These are phyloP conservation scores for Girardia tigrina DNA, from an alignment of 2,888 invertebrate genomes.

Conservation along the genomic window DNA sequence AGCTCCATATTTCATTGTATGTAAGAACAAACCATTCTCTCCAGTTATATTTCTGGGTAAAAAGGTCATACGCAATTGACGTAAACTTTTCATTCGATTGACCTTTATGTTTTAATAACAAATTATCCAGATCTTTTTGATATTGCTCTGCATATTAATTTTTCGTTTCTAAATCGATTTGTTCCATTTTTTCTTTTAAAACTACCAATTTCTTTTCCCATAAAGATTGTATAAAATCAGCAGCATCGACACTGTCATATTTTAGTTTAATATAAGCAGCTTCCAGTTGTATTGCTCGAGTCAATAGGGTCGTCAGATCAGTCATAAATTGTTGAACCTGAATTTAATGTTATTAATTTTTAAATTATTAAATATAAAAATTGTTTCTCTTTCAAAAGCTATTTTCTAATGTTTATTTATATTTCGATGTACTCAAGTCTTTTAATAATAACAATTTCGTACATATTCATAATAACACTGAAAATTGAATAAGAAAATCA, in stretches of 20 bases:
- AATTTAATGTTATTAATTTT: too few relatives aligned
- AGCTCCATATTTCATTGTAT: conserved; percentile 11
- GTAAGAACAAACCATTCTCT: conserved; percentile 20
- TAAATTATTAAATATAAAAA: too few relatives aligned
- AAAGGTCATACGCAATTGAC: neutral
- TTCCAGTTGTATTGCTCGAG: neutral
- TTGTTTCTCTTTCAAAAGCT: too few relatives aligned
- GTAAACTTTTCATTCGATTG: neutral
- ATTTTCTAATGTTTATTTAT: too few relatives aligned
- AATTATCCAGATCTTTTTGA: neutral
- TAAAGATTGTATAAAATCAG: neutral
- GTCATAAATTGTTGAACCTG: conserved; percentile 25
- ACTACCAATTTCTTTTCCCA: conserved; percentile 26
- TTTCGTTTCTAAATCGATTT: neutral
- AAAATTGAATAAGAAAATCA: too few relatives aligned
- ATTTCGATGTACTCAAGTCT: too few relatives aligned
- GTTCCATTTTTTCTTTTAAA: conserved; percentile 25
- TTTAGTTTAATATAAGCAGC: conserved; percentile 12
- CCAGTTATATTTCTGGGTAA: neutral
- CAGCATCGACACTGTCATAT: neutral
- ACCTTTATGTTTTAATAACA: conserved; percentile 6
- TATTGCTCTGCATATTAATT: neutral
- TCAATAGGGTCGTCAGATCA: neutral
- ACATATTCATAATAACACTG: too few relatives aligned
- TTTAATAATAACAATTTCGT: too few relatives aligned